These are phyloP conservation scores for Nipponia nippon DNA, from an alignment of 2,113 vertebrate species.

Conservation along the genomic window DNA sequence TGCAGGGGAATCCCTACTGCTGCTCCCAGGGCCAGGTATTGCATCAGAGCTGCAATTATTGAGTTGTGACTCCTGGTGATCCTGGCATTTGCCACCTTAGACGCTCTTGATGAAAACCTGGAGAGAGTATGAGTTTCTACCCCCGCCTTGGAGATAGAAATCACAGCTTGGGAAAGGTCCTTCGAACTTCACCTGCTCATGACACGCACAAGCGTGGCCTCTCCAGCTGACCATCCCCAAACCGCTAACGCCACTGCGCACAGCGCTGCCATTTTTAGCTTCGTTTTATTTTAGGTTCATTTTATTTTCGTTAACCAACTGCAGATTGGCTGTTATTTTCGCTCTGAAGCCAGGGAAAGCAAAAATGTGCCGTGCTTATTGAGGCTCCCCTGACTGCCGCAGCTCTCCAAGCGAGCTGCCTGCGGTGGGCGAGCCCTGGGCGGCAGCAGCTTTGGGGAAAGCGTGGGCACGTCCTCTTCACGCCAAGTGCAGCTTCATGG, in stretches of 20 bases:
- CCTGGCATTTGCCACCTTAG: background rate
- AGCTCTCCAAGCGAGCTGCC: background rate
- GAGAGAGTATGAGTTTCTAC: background rate
- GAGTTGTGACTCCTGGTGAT: background rate
- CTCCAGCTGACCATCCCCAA: background rate
- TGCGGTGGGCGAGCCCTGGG: rapidly evolving
- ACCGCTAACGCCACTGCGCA: background rate
- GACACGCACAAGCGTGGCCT: rapidly evolving
- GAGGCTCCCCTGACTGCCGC: background rate
- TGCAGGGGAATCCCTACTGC: background rate
- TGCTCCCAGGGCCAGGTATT: background rate
- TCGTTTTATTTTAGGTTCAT: background rate
- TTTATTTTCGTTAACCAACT: background rate
- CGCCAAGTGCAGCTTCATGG: background rate
- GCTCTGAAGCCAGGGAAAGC: background rate
- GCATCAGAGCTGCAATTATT: background rate
- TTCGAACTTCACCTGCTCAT: background rate
- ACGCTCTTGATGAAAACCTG: background rate
- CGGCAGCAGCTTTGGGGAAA: background rate
- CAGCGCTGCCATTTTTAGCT: background rate
- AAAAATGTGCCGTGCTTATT: background rate
- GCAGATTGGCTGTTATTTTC: background rate
- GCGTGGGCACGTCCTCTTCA: rapidly evolving
- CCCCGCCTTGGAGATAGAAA: background rate
- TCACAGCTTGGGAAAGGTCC: background rate